Evolutionary conservation across 2,888 invertebrate genomes (phyloP).

Genomic region (Noctua fimbriata): DNA sequence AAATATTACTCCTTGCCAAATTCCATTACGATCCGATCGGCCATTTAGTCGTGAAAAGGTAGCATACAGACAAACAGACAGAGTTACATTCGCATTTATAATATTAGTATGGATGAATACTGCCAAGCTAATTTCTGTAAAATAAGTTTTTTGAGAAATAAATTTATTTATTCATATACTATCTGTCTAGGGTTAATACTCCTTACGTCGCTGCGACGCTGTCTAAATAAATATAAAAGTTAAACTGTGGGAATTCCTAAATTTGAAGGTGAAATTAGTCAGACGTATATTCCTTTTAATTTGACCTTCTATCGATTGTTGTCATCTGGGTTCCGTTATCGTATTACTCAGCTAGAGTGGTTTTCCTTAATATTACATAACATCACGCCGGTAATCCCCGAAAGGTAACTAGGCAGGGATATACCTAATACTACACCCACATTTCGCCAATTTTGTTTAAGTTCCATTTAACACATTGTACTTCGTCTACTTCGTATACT

Average conservation of each 20-base stretch:
- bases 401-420: not conserved
- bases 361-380: not conserved
- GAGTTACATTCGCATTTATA: no score
- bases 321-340: not conserved
- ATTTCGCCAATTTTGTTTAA: not conserved
- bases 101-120: no score
- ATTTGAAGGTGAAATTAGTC: slow-evolving; percentile 13
- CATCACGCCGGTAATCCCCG: not conserved
- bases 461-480: no score
- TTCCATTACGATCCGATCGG: no score
- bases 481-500: no score
- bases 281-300: not conserved
- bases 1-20: no score
- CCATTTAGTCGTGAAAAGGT: no score
- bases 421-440: not conserved
- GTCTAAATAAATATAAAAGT: not conserved
- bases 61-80: no score
- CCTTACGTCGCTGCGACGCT: not conserved
- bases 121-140: no score
- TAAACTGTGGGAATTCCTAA: not conserved
- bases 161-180: no score
- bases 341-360: not conserved
- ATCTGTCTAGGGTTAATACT: not conserved
- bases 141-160: no score
- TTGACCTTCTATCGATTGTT: not conserved